Evolutionary conservation across 2,797 vertebrate species (phyloP).

Genomic region (Enteromius anoplus): DNA sequence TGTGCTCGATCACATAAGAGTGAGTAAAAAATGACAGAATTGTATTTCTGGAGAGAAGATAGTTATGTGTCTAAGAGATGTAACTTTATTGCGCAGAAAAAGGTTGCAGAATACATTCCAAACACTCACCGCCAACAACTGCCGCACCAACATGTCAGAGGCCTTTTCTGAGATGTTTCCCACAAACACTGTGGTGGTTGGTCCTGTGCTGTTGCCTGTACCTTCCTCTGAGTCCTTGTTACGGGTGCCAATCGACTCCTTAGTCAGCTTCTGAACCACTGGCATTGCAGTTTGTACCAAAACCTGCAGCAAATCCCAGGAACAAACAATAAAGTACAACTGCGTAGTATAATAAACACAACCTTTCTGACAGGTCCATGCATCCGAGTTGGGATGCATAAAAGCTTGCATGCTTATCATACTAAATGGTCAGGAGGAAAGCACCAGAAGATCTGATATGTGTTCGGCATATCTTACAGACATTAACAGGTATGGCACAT

Average conservation of each 20-base stretch:
- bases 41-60: not conserved
- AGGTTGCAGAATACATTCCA: not conserved
- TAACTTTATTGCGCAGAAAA: not conserved
- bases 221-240: slow-evolving; percentile 7
- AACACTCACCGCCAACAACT: slow-evolving; percentile 91
- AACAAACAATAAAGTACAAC: slow-evolving; percentile 11
- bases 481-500: not conserved
- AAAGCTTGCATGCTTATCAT: not conserved
- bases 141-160: slow-evolving; percentile 97
- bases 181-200: slow-evolving; percentile 97
- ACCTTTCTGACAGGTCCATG: not conserved
- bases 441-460: not conserved
- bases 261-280: slow-evolving; percentile 93
- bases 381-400: not conserved
- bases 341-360: not conserved
- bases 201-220: slow-evolving; percentile 83
- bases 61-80: not conserved
- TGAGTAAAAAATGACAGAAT: not conserved
- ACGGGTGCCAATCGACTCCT: slow-evolving; percentile 72
- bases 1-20: not conserved
- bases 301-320: slow-evolving; percentile 70
- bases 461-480: not conserved
- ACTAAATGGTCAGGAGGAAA: not conserved
- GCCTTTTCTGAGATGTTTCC: slow-evolving; percentile 99
- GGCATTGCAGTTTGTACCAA: slow-evolving; percentile 88